phyloP scores from a whole-genome alignment of 2,113 vertebrate species.

The Petroica traversi region DNA sequence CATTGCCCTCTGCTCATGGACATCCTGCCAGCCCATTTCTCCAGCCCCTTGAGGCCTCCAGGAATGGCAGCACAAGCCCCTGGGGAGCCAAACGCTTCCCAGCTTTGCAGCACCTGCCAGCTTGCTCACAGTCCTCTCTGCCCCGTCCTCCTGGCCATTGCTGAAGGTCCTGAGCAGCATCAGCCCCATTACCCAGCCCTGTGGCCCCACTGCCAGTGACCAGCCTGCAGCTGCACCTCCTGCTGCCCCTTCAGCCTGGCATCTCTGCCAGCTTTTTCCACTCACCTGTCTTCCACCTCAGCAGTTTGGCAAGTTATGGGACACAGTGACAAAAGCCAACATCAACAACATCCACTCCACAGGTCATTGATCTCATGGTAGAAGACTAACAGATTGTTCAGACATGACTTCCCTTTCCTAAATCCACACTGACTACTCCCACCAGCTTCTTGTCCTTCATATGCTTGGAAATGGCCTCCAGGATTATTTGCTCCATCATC shows the following conservation, averaged over 20 bases:
- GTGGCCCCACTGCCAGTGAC: not conserved
- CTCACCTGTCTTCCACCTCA: not conserved
- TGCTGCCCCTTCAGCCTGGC: not conserved
- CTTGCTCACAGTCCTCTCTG: not conserved
- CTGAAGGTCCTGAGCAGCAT: not conserved
- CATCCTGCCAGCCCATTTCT: not conserved
- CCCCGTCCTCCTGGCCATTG: not conserved
- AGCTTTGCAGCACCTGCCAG: not conserved
- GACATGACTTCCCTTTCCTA: not conserved
- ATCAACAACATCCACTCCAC: not conserved
- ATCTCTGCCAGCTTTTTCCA: not conserved
- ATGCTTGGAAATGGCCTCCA: not conserved
- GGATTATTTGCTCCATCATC: not conserved
- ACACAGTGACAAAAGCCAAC: not conserved
- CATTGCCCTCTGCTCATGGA: not conserved
- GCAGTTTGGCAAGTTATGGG: not conserved
- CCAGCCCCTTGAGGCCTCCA: not conserved
- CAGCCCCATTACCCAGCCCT: not conserved
- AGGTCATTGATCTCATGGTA: not conserved
- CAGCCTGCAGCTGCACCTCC: not conserved
- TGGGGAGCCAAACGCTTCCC: not conserved
- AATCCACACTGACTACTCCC: not conserved
- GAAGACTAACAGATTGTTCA: not conserved
- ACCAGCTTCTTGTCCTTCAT: not conserved
- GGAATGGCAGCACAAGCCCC: not conserved